Evolutionary conservation across 2,888 invertebrate species (phyloP).

Genomic region (Mesorhabditis belari): DNA sequence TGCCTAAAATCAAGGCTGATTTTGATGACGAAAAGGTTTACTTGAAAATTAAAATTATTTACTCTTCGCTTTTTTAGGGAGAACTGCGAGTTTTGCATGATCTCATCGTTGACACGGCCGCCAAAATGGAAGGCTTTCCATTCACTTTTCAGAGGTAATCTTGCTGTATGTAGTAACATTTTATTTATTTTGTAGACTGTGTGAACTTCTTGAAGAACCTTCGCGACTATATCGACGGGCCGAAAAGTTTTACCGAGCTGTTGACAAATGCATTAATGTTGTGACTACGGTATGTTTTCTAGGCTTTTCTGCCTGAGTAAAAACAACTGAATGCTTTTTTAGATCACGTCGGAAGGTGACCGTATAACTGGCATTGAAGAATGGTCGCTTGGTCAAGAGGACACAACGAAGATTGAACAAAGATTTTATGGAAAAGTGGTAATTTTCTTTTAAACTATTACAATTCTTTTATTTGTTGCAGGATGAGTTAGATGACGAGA

Average conservation of each 20-base stretch:
- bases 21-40: not conserved
- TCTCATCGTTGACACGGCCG: not conserved
- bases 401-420: constrained; percentile 11
- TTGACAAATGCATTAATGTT: constrained; percentile 68
- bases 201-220: constrained; percentile 83
- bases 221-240: constrained; percentile 87
- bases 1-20: not conserved
- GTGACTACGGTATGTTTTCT: constrained; percentile 38
- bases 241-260: constrained; percentile 90
- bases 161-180: too few relatives aligned
- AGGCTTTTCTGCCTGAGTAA: too few relatives aligned
- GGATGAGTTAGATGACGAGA: not conserved
- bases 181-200: constrained; percentile 67
- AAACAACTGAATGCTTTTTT: not conserved
- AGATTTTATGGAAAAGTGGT: constrained; percentile 15
- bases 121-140: not conserved
- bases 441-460: too few relatives aligned
- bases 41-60: too few relatives aligned
- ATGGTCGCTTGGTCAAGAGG: not conserved
- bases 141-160: not conserved
- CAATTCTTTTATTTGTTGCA: too few relatives aligned
- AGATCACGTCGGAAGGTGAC: constrained; percentile 3
- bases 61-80: too few relatives aligned
- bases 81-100: not conserved
- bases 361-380: not conserved